These are phyloP conservation scores for Antedon mediterranea DNA, from an alignment of 53 echinoderm and acorn worm species.

Conservation along the genomic window DNA sequence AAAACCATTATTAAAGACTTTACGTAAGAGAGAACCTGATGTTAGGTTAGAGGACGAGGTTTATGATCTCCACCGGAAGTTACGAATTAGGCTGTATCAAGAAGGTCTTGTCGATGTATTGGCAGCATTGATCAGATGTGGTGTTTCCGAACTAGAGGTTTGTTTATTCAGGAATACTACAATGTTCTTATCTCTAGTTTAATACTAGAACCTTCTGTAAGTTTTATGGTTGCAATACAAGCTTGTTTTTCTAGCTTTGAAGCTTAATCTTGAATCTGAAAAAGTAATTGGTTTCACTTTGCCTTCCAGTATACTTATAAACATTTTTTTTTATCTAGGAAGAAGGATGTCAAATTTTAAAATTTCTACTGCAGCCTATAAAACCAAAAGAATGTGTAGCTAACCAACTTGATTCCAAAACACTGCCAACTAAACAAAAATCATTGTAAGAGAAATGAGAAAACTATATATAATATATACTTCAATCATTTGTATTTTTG, in stretches of 20 bases:
- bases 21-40: background rate
- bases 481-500: too few species aligned
- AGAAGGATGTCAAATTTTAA: slow-evolving; percentile 13
- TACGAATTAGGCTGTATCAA: slow-evolving; percentile 18
- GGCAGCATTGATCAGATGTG: slow-evolving; percentile 15
- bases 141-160: slow-evolving; percentile 27
- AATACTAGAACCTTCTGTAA: too few species aligned
- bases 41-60: slow-evolving; percentile 5
- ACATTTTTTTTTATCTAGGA: slow-evolving; percentile 9
- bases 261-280: too few species aligned
- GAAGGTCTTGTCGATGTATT: slow-evolving; percentile 13
- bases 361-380: slow-evolving; percentile 23
- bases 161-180: too few species aligned
- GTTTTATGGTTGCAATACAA: too few species aligned
- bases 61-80: slow-evolving; percentile 9
- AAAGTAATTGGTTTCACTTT: too few species aligned
- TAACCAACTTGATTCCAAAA: background rate
- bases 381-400: slow-evolving; percentile 8
- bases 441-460: background rate
- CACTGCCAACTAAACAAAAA: background rate
- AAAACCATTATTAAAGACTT: background rate
- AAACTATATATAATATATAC: too few species aligned
- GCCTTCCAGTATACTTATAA: too few species aligned
- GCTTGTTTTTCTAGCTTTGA: too few species aligned
- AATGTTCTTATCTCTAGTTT: too few species aligned